Base-by-base conservation (phyloP, 1,140 invertebrate species). In the Belonocnema kinseyi region DNA sequence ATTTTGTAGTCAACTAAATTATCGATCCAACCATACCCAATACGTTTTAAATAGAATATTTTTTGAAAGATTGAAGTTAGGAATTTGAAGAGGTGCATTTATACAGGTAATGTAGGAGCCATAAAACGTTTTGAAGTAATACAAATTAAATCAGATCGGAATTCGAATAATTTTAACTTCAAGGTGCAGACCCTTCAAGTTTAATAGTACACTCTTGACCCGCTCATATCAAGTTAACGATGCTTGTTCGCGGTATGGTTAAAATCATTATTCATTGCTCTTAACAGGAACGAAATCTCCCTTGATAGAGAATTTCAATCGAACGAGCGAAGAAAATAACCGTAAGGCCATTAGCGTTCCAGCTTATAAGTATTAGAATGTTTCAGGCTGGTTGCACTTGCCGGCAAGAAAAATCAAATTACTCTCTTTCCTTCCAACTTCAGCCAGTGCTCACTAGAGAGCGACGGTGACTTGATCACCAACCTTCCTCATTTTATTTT, bases 401-500 rank as follows among this genome's bases (percentile, higher is more conserved):
- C 58, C 58, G 58, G 58, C 58, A 66, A 66, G 21, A 66, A 66
- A 66, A 66, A 66, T 66, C 33, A n/a, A 66, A 66, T 66, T 40
- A 66, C 58, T 40, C 58, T 66, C n/a, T 66, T 66, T 66, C 58
- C 58, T 66, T 6, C 16, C 21, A 14, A 40, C 26, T 66, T 66
- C 14, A 40, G 26, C 26, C 3, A 5, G 33, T 33, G 11, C 46
- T 71, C 77, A 33, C 53, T n/a, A 81, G 80, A 76, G 72, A 71
- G 77, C 77, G 75, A 72, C 74, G 51, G 33, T 40, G n/a, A 46
- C 61, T 81, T 71, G 56, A 72, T 66, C 56, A n/a, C 40, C 13
- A 14, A 52, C 21, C 74, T 46, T 70, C 17, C 10, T 33, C 52
- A 53, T 6, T 46, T 10, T 10, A 7, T 46, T 10, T 10, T 14